These are phyloP conservation scores for Melanchra persicariae DNA, from an alignment of 2,888 invertebrate genomes.

Conservation along the genomic window DNA sequence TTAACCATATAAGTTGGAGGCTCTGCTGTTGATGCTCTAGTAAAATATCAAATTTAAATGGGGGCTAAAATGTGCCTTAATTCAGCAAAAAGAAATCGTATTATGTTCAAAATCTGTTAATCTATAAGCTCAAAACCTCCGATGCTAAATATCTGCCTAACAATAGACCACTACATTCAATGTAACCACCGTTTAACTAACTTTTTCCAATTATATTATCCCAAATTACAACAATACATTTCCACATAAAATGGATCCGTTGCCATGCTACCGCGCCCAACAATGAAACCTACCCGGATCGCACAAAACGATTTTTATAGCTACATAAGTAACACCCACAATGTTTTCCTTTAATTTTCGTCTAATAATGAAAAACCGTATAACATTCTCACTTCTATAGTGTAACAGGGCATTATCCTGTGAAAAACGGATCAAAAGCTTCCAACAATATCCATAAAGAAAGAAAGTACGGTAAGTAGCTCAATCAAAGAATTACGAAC, in stretches of 20 bases:
- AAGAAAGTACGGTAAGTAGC: conserved; percentile 36
- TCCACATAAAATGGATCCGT: conserved; percentile 1
- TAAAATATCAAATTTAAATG: not conserved
- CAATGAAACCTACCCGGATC: conserved; percentile 1
- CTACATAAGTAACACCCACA: conserved; percentile 17
- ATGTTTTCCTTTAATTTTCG: conserved; percentile 19
- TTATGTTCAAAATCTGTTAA: not conserved
- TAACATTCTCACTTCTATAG: conserved; percentile 21
- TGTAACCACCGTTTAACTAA: not conserved
- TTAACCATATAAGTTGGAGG: not conserved
- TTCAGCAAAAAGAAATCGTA: not conserved
- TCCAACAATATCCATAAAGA: conserved; percentile 45
- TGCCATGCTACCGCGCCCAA: conserved; percentile 8
- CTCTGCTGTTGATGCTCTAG: not conserved
- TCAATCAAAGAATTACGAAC: conserved; percentile 58
- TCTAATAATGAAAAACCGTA: conserved; percentile 31
- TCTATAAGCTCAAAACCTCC: not conserved
- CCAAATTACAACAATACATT: conserved; percentile 1
- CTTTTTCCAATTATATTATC: not conserved
- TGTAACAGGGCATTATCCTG: conserved; percentile 36
- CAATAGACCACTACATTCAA: not conserved
- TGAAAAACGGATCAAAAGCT: conserved; percentile 54
- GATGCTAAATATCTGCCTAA: not conserved
- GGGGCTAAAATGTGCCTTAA: not conserved
- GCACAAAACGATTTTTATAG: conserved; percentile 2